Percentiles rank a stretch among this genome's conserved stretches.
Evolutionary conservation across 2,888 invertebrate genomes (phyloP).

Genomic region (Lumbricus terrestris): DNA sequence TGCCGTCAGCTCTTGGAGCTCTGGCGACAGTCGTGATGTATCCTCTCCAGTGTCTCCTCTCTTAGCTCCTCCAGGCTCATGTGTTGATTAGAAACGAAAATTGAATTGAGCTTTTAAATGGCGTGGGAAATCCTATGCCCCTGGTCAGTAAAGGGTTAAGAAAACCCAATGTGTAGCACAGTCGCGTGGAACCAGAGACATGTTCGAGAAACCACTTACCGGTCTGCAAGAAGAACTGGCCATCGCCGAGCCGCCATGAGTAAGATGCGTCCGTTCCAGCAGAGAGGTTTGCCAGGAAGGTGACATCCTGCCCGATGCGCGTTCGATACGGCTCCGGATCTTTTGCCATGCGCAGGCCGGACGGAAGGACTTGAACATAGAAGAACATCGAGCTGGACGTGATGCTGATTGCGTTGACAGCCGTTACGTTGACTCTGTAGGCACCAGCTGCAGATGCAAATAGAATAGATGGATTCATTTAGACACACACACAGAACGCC

Average conservation of each 20-base stretch:
- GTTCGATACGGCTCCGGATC: background rate
- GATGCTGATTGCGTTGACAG: background rate
- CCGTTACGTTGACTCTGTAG: slow-evolving; percentile 39
- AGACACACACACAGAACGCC: too few relatives aligned
- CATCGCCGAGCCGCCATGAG: background rate
- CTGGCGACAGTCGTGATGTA: too few relatives aligned
- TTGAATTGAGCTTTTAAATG: too few relatives aligned
- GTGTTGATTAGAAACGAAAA: too few relatives aligned
- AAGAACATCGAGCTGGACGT: background rate
- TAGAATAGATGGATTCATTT: background rate
- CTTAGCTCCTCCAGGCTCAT: too few relatives aligned
- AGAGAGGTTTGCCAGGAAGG: background rate
- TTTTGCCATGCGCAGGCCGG: background rate
- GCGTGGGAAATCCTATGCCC: too few relatives aligned
- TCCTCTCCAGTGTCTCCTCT: too few relatives aligned
- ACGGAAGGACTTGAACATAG: slow-evolving; percentile 9
- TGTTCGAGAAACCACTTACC: background rate
- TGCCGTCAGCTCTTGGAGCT: too few relatives aligned
- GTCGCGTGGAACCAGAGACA: background rate
- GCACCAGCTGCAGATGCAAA: slow-evolving; percentile 35
- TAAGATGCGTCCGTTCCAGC: background rate
- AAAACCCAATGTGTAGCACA: background rate
- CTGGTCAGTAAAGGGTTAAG: too few relatives aligned
- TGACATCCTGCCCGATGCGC: background rate
- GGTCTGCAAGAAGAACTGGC: background rate